Percentiles rank a stretch among this genome's conserved stretches.
These are phyloP conservation scores for Micoletzkya japonica DNA, from an alignment of 2,888 invertebrate species.

Conservation along the genomic window DNA sequence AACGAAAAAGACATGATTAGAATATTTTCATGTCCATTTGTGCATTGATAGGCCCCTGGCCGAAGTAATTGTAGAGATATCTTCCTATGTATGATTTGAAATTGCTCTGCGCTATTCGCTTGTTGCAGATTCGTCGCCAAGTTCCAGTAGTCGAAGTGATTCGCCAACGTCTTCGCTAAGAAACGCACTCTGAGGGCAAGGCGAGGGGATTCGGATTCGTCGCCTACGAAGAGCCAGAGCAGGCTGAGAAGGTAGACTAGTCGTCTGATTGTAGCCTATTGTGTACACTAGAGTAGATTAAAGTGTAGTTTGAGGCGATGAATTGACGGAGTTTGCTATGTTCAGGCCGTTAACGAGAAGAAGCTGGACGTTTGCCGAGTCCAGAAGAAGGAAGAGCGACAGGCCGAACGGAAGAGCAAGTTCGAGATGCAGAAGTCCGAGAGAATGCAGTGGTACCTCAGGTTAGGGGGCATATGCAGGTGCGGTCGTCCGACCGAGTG, in stretches of 20 bases:
- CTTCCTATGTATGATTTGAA: too few species aligned
- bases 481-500: too few species aligned
- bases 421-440: conserved; percentile 85
- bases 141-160: conserved; percentile 86
- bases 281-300: too few species aligned
- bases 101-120: too few species aligned
- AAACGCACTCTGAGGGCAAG: conserved; percentile 74
- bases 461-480: too few species aligned
- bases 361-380: conserved; percentile 90
- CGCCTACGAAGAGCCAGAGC: conserved; percentile 93
- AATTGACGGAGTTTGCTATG: too few species aligned
- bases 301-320: too few species aligned
- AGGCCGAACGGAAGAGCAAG: conserved; percentile 90
- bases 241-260: conserved; percentile 87
- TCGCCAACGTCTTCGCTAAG: conserved; percentile 97
- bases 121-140: conserved; percentile 81
- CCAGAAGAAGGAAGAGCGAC: conserved; percentile 98
- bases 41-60: too few species aligned
- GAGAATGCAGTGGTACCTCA: conserved; percentile 66
- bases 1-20: too few species aligned
- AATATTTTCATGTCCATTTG: too few species aligned
- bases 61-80: too few species aligned
- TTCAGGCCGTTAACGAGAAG: conserved; percentile 82
- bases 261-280: too few species aligned
- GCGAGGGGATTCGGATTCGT: conserved; percentile 96